Conservation (phyloP, 2,888 invertebrate species). For the Drosophila kambysellisi region DNA sequence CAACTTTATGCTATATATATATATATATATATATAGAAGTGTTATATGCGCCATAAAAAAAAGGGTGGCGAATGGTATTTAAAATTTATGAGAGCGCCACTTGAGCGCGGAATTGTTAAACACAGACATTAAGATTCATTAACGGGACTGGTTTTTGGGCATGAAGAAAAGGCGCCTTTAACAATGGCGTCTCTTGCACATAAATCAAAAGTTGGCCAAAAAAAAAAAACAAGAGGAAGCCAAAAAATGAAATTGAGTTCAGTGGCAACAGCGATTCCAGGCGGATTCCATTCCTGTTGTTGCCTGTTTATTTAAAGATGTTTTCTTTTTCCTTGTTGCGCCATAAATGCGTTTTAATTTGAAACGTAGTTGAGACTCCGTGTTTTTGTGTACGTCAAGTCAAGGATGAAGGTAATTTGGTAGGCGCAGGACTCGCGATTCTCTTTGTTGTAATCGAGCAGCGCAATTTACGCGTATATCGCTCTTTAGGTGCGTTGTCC, state of each 20-base stretch:
- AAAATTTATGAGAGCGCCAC: slow-evolving; percentile 68
- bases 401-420: slow-evolving; percentile 52
- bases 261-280: not conserved
- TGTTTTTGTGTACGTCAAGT: slow-evolving; percentile 63
- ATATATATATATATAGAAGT: not conserved
- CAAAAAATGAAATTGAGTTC: slow-evolving; percentile 32
- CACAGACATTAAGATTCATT: slow-evolving; percentile 74
- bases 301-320: slow-evolving; percentile 54
- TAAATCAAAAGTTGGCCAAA: slow-evolving; percentile 54
- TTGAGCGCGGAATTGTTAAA: slow-evolving; percentile 49
- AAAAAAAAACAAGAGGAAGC: not conserved
- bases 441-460: slow-evolving; percentile 67
- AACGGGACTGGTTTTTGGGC: slow-evolving; percentile 30
- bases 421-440: slow-evolving; percentile 18
- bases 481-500: slow-evolving; percentile 69
- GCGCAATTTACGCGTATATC: slow-evolving; percentile 61
- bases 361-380: slow-evolving; percentile 62
- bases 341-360: slow-evolving; percentile 77
- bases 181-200: slow-evolving; percentile 38
- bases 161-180: slow-evolving; percentile 15
- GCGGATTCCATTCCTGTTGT: slow-evolving; percentile 3
- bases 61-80: slow-evolving; percentile 58
- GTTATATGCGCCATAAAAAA: slow-evolving; percentile 18
- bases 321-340: slow-evolving; percentile 55
- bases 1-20: not conserved